Conservation (phyloP, 1,140 invertebrate species). For the Triops cancriformis region DNA sequence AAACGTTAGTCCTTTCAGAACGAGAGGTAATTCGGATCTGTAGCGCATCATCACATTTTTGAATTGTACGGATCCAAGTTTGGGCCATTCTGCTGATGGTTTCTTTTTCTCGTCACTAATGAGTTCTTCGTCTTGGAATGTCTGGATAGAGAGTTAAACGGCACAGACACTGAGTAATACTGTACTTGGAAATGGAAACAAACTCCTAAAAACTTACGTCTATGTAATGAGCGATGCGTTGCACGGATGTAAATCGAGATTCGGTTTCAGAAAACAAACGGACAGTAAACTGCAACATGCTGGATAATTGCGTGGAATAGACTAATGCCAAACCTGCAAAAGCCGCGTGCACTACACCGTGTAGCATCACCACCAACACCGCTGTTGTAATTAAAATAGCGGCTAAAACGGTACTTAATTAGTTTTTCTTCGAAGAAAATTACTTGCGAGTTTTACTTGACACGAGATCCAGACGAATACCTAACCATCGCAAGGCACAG, state of each 20-base stretch:
- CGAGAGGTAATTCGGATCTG: conserved; percentile 41
- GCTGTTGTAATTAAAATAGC: conserved; percentile 45
- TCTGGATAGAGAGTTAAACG: conserved; percentile 24
- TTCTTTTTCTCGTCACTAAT: conserved; percentile 31
- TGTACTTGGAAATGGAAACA: background rate
- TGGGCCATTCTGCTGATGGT: conserved; percentile 47
- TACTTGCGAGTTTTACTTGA: conserved; percentile 35
- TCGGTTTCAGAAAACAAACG: conserved; percentile 56
- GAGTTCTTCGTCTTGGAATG: conserved; percentile 33
- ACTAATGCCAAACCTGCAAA: conserved; percentile 58
- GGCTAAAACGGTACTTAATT: conserved; percentile 36
- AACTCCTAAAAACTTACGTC: no score
- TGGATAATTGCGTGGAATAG: conserved; percentile 55
- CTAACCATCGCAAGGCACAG: conserved; percentile 57
- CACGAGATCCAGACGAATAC: conserved; percentile 54
- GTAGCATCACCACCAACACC: conserved; percentile 49
- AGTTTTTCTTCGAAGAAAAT: conserved; percentile 15
- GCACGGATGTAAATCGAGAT: conserved; percentile 55
- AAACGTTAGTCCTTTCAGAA: conserved; percentile 48
- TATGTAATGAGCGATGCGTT: conserved; percentile 47
- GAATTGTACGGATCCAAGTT: conserved; percentile 46
- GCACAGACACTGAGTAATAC: background rate
- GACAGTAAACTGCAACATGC: conserved; percentile 57
- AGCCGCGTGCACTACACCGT: conserved; percentile 47
- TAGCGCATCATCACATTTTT: conserved; percentile 47